phyloP scores from a whole-genome alignment of 2,113 vertebrate species.

The Lepidothrix coronata region DNA sequence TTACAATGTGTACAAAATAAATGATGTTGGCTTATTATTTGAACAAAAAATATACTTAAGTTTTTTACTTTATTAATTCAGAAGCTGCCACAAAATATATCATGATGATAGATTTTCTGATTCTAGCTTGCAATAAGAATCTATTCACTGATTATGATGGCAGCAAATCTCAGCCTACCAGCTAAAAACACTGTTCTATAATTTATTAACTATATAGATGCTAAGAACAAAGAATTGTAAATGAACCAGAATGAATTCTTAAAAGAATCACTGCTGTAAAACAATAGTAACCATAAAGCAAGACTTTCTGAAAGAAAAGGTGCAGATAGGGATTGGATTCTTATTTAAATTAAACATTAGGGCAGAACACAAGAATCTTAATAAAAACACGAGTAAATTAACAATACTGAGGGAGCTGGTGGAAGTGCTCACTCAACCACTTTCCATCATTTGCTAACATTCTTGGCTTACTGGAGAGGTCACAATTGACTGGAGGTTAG shows the following conservation, averaged over 20 bases:
- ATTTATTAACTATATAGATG: not conserved
- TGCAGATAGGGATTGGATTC: not conserved
- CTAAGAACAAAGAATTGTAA: not conserved
- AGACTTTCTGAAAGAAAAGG: not conserved
- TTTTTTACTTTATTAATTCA: slow-evolving; percentile 7
- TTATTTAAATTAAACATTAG: not conserved
- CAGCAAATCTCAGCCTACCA: not conserved
- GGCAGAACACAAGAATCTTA: not conserved
- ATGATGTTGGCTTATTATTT: not conserved
- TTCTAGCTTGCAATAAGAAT: not conserved
- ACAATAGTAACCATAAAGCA: not conserved
- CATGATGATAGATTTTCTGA: not conserved
- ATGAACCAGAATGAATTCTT: not conserved
- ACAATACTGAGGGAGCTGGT: not conserved
- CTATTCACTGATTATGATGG: not conserved
- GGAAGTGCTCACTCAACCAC: not conserved
- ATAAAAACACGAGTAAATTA: not conserved
- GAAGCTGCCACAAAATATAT: not conserved
- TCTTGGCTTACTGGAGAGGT: not conserved
- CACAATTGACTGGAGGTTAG: not conserved
- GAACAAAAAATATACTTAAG: not conserved
- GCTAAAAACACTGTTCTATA: not conserved
- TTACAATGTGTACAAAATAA: slow-evolving; percentile 1
- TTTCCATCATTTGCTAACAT: not conserved
- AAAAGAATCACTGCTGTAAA: not conserved